These are phyloP conservation scores for Caenorhabditis briggsae DNA, from an alignment of 1,140 invertebrate genomes.

Conservation along the genomic window DNA sequence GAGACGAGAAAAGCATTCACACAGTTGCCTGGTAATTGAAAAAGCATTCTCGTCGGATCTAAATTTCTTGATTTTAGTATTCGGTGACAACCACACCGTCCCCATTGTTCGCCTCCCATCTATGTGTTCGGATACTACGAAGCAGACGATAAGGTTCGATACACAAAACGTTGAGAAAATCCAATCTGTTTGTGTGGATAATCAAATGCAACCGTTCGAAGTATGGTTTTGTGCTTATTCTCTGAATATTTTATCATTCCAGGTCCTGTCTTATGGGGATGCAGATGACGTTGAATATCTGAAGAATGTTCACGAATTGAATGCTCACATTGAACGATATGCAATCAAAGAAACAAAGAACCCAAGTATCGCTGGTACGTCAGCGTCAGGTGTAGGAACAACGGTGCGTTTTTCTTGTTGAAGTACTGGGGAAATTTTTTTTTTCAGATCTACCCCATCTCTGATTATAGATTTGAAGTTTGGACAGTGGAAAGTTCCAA, in stretches of 20 bases:
- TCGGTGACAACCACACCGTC: slow-evolving; percentile 19
- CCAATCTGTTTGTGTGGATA: neutral
- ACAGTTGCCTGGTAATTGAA: neutral
- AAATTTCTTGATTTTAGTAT: neutral
- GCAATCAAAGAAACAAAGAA: slow-evolving; percentile 29
- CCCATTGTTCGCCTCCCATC: slow-evolving; percentile 21
- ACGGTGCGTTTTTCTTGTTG: neutral
- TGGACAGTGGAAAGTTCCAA: slow-evolving; percentile 26
- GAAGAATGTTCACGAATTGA: slow-evolving; percentile 28
- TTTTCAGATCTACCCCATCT: slow-evolving; percentile 5
- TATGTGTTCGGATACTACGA: slow-evolving; percentile 18
- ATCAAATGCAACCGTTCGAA: slow-evolving; percentile 29
- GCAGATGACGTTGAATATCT: slow-evolving; percentile 42
- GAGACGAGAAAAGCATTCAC: slow-evolving; percentile 34
- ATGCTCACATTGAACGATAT: slow-evolving; percentile 47
- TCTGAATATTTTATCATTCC: neutral
- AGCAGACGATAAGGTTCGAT: slow-evolving; percentile 37
- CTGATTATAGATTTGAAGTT: slow-evolving; percentile 1
- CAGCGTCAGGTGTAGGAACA: neutral
- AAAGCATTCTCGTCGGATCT: neutral
- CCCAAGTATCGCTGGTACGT: slow-evolving; percentile 5
- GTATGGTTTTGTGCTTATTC: neutral
- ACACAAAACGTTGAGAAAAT: neutral
- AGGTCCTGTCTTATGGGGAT: slow-evolving; percentile 25
- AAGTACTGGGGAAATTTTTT: neutral